These are phyloP conservation scores for Cyclura pinguis DNA, from an alignment of 2,797 vertebrate species.

Conservation along the genomic window DNA sequence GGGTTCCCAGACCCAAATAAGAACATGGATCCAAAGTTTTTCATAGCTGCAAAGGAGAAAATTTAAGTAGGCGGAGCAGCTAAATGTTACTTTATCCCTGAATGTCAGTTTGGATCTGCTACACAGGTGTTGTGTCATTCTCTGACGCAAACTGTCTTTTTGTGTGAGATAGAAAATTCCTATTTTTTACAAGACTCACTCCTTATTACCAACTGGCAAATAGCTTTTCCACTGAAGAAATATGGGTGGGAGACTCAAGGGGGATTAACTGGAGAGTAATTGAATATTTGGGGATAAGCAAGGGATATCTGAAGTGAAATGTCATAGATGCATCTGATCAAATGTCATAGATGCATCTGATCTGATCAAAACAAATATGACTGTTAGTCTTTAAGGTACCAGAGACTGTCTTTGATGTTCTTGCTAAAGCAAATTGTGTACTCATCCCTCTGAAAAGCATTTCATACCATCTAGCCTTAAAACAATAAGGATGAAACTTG, in stretches of 20 bases:
- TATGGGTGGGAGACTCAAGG: no score
- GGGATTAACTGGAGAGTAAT: neutral
- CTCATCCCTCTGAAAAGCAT: no score
- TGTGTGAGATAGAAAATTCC: neutral
- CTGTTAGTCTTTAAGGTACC: neutral
- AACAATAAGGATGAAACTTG: neutral
- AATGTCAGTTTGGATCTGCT: neutral
- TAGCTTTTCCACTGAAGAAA: neutral
- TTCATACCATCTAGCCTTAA: neutral
- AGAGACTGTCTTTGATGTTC: neutral
- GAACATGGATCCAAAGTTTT: neutral
- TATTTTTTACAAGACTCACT: neutral
- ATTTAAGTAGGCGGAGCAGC: neutral
- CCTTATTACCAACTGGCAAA: neutral
- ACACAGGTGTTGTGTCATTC: neutral
- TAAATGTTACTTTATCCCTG: no score
- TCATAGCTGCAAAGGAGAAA: neutral
- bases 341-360: no score
- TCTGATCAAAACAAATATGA: no score
- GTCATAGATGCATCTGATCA: neutral
- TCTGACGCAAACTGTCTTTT: neutral
- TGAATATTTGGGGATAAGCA: neutral
- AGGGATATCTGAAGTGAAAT: neutral
- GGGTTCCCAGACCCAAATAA: neutral
- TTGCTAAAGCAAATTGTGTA: neutral